Percentiles rank a stretch among this genome's conserved stretches.
Conservation (phyloP, 2,797 vertebrate genomes). For the Alosa sapidissima region DNA sequence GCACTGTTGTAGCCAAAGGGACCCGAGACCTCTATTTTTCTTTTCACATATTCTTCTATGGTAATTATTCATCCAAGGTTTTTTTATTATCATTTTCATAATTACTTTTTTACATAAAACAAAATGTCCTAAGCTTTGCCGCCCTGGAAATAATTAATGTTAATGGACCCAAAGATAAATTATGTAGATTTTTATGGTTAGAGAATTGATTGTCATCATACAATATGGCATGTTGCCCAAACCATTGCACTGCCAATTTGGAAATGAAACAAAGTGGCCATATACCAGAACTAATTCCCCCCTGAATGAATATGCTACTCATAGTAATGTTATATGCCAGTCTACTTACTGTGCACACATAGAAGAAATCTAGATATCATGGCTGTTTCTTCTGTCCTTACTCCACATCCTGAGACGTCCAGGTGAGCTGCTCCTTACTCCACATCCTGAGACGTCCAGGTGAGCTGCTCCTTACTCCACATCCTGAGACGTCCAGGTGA, state of each 20-base stretch:
- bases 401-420: too few species aligned
- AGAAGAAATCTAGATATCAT: too few species aligned
- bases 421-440: too few species aligned
- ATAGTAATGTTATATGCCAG: too few species aligned
- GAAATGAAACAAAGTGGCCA: neutral
- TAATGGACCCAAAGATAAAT: neutral
- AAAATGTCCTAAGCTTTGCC: neutral
- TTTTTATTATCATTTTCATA: slow-evolving; percentile 4
- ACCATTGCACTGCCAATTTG: neutral
- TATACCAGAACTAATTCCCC: neutral
- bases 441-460: too few species aligned
- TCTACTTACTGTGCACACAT: too few species aligned
- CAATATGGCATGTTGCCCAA: neutral
- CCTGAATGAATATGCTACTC: too few species aligned
- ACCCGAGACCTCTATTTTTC: neutral
- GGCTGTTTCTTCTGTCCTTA: too few species aligned
- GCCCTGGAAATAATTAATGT: neutral
- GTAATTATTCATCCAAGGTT: slow-evolving; percentile 6
- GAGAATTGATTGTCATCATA: neutral
- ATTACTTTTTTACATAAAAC: slow-evolving; percentile 18
- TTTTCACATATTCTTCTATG: neutral
- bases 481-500: too few species aligned
- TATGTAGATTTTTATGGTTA: neutral
- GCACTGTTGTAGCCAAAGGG: neutral
- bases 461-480: too few species aligned